Conservation (phyloP, 2,888 invertebrate species). For the Eupithecia exiguata region DNA sequence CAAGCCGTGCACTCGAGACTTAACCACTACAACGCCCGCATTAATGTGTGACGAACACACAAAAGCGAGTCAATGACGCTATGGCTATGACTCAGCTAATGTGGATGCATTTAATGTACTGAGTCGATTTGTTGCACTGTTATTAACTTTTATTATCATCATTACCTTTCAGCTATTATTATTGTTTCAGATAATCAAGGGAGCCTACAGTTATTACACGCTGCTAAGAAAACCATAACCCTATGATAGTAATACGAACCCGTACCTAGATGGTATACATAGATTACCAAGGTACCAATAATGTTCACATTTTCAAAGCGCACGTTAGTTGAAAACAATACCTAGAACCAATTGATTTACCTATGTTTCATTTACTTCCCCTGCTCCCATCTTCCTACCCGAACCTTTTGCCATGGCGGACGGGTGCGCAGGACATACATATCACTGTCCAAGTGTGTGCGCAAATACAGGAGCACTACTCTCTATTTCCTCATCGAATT, state of each 20-base stretch:
- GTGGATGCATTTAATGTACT: background rate
- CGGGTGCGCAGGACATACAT: too few relatives aligned
- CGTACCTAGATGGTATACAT: background rate
- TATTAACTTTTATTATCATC: background rate
- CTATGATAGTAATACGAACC: background rate
- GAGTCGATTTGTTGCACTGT: too few relatives aligned
- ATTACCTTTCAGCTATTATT: background rate
- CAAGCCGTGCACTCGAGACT: background rate
- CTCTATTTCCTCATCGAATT: too few relatives aligned
- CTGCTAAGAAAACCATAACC: background rate
- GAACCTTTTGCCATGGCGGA: too few relatives aligned
- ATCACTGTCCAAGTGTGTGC: too few relatives aligned
- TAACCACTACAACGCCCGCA: background rate
- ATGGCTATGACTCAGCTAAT: background rate
- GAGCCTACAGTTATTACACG: constrained; percentile 5
- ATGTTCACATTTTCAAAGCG: background rate
- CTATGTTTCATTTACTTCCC: background rate
- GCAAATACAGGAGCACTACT: too few relatives aligned
- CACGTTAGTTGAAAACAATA: background rate
- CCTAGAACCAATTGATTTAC: background rate
- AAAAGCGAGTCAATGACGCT: background rate
- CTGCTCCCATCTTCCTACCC: background rate
- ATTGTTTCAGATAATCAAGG: constrained; percentile 1
- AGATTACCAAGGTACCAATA: background rate
- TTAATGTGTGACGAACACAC: background rate